Evolutionary conservation across 2,797 vertebrate genomes (phyloP), one percentile per base, ranked within the genome.

Genomic region (Capromys pilorides): DNA sequence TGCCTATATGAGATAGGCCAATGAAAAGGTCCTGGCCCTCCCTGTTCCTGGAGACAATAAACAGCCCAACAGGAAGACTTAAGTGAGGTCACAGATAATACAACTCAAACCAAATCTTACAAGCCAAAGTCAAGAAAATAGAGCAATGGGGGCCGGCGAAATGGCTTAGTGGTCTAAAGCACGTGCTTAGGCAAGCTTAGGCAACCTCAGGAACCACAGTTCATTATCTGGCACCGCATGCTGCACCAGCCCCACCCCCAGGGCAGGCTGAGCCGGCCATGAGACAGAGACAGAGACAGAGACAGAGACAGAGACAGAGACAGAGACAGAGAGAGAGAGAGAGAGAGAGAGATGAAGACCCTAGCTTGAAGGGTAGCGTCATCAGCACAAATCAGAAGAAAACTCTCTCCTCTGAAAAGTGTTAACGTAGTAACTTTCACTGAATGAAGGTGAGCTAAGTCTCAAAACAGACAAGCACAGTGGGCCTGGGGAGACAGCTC

Each of bases 91-190:
- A 95, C 90, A 96, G 92, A 93, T 57, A 93, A 93, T 79, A 96
- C 95, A 94, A 94, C 78, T 94, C 94, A 95, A 94, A 96, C 89
- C 95, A 96, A 96, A 96, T 94, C 81, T 93, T 95, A 94, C 62
- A 92, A 89, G 73, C 91, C 96, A 96, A 96, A 94, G 91, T 95
- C 96, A 96, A 95, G 94, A 69, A 87, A 69, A 69, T 51, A 94
- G 85, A 96, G 79, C 90, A 93, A 96, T 95, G 95, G 45, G 4
- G 45, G 45, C 45, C 8, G 8, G 45, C 45, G 8, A 45, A 8
- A 45, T 45, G 8, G 45, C 45, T 45, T 8, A 45, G 45, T 8
- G 8, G 45, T 45, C 45, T 45, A 45, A 45, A 45, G 45, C 45
- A 4, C 45, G 4, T 45, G 45, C 45, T 45, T 45, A 45, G 8